These are phyloP conservation scores for Astyanax mexicanus DNA, from an alignment of 2,797 vertebrate genomes.

Conservation along the genomic window DNA sequence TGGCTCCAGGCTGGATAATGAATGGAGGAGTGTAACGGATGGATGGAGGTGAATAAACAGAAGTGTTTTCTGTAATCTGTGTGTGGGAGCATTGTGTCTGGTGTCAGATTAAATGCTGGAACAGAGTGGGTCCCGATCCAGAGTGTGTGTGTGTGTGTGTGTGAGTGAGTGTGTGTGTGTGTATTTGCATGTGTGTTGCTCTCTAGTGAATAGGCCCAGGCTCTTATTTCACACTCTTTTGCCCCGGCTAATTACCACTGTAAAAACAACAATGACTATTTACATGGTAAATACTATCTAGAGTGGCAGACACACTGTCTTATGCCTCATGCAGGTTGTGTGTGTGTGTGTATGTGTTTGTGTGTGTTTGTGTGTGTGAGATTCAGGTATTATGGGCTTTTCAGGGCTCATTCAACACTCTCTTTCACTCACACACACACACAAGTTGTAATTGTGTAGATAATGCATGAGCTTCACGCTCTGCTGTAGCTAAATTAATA, in stretches of 20 bases:
- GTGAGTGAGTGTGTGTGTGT: constrained; percentile 14
- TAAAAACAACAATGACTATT: constrained; percentile 74
- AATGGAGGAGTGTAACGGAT: background rate
- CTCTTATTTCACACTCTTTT: constrained; percentile 70
- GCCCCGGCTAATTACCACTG: constrained; percentile 76
- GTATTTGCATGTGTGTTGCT: constrained; percentile 26
- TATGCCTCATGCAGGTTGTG: constrained; percentile 33
- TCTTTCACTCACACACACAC: constrained; percentile 13
- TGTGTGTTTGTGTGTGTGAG: constrained; percentile 14
- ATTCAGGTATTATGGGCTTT: background rate
- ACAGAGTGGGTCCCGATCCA: constrained; percentile 20
- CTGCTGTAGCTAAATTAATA: constrained; percentile 72
- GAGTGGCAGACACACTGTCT: constrained; percentile 61
- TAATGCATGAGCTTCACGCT: constrained; percentile 79
- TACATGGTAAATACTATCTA: constrained; percentile 67
- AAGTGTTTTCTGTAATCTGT: constrained; percentile 12
- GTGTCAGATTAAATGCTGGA: constrained; percentile 24
- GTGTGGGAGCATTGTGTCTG: constrained; percentile 23
- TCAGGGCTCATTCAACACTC: constrained; percentile 33
- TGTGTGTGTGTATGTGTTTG: background rate
- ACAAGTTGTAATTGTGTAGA: constrained; percentile 70
- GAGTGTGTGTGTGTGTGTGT: constrained; percentile 6
- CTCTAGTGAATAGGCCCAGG: constrained; percentile 47
- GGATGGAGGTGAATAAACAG: constrained; percentile 3
- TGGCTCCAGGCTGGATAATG: background rate